Percentiles rank a stretch among this genome's conserved stretches.
These are phyloP conservation scores for Anthopleura sola DNA, from an alignment of 64 coral and sea anemone genomes.

Conservation along the genomic window DNA sequence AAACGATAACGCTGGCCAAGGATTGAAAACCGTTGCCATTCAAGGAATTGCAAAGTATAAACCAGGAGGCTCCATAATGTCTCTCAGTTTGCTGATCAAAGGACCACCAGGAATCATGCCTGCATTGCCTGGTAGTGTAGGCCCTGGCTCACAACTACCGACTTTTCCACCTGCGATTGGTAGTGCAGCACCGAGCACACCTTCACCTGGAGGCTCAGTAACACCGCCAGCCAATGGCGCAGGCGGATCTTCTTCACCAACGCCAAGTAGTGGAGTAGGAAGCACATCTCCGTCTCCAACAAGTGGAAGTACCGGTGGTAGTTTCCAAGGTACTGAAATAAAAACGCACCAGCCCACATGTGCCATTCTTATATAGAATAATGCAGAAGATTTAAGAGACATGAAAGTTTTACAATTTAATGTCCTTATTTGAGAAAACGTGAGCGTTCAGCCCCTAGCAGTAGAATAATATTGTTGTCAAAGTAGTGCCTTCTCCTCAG, in stretches of 20 bases:
- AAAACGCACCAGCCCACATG: background rate
- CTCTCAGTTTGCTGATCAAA: background rate
- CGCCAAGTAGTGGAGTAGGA: background rate
- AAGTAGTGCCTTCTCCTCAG: too few species aligned
- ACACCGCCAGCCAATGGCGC: background rate
- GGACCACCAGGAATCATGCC: constrained; percentile 18
- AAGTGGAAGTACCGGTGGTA: background rate
- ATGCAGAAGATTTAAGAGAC: too few species aligned
- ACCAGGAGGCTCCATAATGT: constrained; percentile 9
- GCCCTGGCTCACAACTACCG: background rate
- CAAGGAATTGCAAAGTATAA: constrained; percentile 28
- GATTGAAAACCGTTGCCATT: background rate
- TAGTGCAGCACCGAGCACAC: too few species aligned
- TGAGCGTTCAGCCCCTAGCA: too few species aligned
- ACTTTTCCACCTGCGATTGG: too few species aligned
- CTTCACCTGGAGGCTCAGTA: background rate
- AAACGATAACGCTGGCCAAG: background rate
- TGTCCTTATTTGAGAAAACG: too few species aligned
- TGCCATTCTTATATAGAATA: too few species aligned
- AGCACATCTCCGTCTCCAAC: background rate
- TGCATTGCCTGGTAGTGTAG: background rate
- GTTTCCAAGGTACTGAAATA: background rate
- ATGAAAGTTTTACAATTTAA: too few species aligned
- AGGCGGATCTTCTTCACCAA: background rate
- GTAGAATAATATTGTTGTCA: too few species aligned